These are phyloP conservation scores for Neodiprion lecontei DNA, from an alignment of 1,140 invertebrate genomes.

Conservation along the genomic window DNA sequence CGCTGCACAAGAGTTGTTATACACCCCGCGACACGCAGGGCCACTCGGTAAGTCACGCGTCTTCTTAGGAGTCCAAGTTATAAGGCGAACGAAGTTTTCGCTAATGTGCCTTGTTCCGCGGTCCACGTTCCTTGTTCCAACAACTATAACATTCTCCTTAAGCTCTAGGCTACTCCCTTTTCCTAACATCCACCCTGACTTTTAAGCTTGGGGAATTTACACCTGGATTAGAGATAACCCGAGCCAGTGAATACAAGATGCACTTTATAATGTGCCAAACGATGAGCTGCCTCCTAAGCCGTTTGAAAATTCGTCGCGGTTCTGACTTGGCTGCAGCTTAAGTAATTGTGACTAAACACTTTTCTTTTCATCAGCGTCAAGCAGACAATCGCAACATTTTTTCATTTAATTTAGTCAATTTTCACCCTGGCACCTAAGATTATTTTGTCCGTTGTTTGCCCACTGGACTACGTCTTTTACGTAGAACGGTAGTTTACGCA, in stretches of 20 bases:
- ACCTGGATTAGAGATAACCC: not conserved
- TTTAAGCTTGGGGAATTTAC: not conserved
- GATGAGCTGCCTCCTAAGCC: not conserved
- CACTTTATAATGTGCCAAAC: no score
- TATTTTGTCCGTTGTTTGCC: no score
- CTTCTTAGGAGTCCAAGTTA: constrained; percentile 41
- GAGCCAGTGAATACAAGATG: no score
- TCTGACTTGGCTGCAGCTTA: not conserved
- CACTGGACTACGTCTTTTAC: no score
- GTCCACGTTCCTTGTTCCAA: constrained; percentile 58
- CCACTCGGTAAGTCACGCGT: constrained; percentile 22
- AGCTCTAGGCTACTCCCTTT: constrained; percentile 25
- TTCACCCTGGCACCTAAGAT: no score
- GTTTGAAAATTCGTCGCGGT: not conserved
- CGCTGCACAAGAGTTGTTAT: constrained; percentile 28
- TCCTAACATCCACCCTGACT: not conserved
- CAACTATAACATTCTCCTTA: constrained; percentile 52
- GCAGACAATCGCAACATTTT: no score
- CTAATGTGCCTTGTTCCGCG: constrained; percentile 58
- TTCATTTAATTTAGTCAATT: no score
- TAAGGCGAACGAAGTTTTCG: constrained; percentile 51
- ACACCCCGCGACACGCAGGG: not conserved
- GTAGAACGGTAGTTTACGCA: not conserved
- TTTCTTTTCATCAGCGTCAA: no score
- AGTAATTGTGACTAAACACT: no score